phyloP scores from a whole-genome alignment of 2,113 vertebrate genomes.

The Onychostruthus taczanowskii region DNA sequence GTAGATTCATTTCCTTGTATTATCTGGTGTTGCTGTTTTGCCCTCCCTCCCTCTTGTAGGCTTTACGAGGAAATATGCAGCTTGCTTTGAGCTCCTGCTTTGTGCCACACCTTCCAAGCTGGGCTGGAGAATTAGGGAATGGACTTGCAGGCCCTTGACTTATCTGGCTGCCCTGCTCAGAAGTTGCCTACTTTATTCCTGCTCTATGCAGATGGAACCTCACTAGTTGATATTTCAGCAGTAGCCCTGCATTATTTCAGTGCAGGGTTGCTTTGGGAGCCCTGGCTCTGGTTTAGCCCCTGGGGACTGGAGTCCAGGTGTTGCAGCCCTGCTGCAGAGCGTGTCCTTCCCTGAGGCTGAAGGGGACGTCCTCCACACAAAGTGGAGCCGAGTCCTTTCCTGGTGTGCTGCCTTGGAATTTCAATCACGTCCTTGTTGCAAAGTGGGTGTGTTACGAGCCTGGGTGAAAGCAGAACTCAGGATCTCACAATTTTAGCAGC shows the following conservation, averaged over 20 bases:
- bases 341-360: background rate
- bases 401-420: background rate
- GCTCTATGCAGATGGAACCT: background rate
- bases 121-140: background rate
- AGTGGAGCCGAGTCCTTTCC: background rate
- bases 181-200: background rate
- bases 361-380: background rate
- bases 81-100: background rate
- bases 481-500: slow-evolving; percentile 1
- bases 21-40: background rate
- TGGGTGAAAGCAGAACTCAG: slow-evolving; percentile 10
- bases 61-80: background rate
- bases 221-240: background rate
- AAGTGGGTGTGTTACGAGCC: background rate
- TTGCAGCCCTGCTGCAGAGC: background rate
- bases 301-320: background rate
- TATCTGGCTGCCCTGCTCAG: background rate
- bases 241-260: background rate
- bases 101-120: background rate
- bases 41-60: background rate
- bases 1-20: background rate
- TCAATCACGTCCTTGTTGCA: background rate
- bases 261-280: background rate
- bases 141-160: background rate
- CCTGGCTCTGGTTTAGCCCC: background rate